These are phyloP conservation scores for Hyperopisus bebe DNA, from an alignment of 2,113 vertebrate genomes.

Conservation along the genomic window DNA sequence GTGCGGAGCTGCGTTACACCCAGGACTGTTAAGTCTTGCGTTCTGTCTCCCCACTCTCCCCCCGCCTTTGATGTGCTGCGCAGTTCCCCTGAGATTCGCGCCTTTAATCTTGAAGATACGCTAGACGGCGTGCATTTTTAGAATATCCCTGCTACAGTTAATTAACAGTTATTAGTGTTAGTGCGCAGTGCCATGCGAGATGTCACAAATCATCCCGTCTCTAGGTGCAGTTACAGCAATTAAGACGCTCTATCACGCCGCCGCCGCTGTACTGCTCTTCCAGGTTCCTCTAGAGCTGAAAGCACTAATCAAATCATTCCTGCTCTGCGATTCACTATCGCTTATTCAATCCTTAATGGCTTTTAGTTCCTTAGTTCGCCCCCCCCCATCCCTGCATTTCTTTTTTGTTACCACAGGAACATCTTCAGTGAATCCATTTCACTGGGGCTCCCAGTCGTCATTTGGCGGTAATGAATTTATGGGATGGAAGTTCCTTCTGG, in stretches of 20 bases:
- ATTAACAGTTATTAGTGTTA: constrained; percentile 99
- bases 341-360: constrained; percentile 88
- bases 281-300: constrained; percentile 90
- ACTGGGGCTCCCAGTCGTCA: constrained; percentile 67
- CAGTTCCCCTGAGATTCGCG: constrained; percentile 50
- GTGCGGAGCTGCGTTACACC: constrained; percentile 30
- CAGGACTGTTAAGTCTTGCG: constrained; percentile 44
- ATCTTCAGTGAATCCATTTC: constrained; percentile 74
- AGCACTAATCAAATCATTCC: constrained; percentile 96
- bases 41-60: not conserved
- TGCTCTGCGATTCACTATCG: constrained; percentile 79
- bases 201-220: constrained; percentile 98
- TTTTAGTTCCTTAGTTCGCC: constrained; percentile 52
- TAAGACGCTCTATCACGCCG: constrained; percentile 90
- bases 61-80: constrained; percentile 43
- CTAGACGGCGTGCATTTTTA: constrained; percentile 74
- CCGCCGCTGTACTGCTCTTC: constrained; percentile 84
- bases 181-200: constrained; percentile 80
- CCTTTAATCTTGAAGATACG: constrained; percentile 86
- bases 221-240: constrained; percentile 93
- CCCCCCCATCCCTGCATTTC: constrained; percentile 32
- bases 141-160: constrained; percentile 89
- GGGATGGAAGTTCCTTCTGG: constrained; percentile 55
- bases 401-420: constrained; percentile 72
- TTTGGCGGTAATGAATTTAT: constrained; percentile 71